Evolutionary conservation across 2,888 invertebrate species (phyloP), one percentile per base, ranked within the genome.

Genomic region (Abrostola triplasia): DNA sequence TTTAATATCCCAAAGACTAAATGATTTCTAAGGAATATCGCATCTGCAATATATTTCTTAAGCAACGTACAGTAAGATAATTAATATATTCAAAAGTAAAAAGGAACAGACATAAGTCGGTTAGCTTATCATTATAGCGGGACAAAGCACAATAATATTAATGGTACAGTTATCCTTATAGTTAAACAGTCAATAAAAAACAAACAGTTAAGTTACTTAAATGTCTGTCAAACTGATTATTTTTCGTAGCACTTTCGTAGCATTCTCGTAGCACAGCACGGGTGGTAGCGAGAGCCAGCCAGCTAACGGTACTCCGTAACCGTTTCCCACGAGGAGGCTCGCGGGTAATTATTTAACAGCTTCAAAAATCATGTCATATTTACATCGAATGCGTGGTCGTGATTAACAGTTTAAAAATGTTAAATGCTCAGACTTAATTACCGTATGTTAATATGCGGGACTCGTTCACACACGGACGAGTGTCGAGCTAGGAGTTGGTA

Each of bases 221-320:
- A 61, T 50, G 51, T 64, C 52, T 65, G 69, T 66, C 53, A 73
- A 70, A 73, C 67, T 84, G 86, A 84, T 83, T 83, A 80, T 79
- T 58, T 65, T 67, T 83, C 88, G 90, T 89, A 89, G 90, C 86
- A 75, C 55, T 67, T 71, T 73, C 91, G 92, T 92, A 91, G 91
- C 88, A 70, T 44, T 64, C 62, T 73, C 82, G 83, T 85, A 84
- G 84, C 80, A 68, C 68, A 58, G 40, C 56, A 64, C 51, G 40
- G 65, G 55, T 51, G 62, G 66, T 57, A 62, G 62, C 59, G 49
- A 61, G 42, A 50, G 52, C 71, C 68, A 55, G 60, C 48, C 67
- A 54, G 40, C 41, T 70, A 73, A 79, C 75, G 76, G 78, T 70
- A 77, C 66, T 36, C 41, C 53, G 66, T 67, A 72, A 76, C 77